Conservation (phyloP, 2,113 vertebrate genomes). For the Macroglossus sobrinus region DNA sequence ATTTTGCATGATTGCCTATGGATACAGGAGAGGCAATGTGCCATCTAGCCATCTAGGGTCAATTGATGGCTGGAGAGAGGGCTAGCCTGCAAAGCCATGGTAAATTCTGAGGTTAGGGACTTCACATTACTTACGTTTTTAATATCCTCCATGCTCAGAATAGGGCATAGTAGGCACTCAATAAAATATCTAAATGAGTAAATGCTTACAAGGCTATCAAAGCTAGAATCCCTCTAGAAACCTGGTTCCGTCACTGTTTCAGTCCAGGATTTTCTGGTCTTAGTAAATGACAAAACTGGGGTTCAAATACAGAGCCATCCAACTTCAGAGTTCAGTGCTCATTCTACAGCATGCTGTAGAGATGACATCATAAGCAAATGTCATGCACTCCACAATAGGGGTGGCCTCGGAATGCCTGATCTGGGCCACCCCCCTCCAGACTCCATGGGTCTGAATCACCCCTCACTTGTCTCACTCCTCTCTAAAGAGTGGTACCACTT, state of each 20-base stretch:
- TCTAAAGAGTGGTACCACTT: neutral
- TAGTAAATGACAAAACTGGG: neutral
- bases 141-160: neutral
- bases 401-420: neutral
- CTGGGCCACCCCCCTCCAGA: neutral
- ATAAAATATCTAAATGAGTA: conserved; percentile 16
- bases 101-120: neutral
- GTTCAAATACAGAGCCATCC: neutral
- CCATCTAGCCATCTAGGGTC: conserved; percentile 46
- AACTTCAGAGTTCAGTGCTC: neutral
- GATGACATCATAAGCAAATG: neutral
- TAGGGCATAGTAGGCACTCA: neutral
- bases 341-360: neutral
- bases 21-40: conserved; percentile 36
- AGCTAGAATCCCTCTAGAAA: neutral
- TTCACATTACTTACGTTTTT: neutral
- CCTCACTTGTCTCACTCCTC: neutral
- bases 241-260: neutral
- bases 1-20: conserved; percentile 63
- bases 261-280: neutral
- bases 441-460: neutral
- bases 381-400: neutral
- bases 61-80: conserved; percentile 16
- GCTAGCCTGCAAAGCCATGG: neutral
- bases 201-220: neutral